Conservation (phyloP, 2,113 vertebrate genomes). For the Grantiella picta region DNA sequence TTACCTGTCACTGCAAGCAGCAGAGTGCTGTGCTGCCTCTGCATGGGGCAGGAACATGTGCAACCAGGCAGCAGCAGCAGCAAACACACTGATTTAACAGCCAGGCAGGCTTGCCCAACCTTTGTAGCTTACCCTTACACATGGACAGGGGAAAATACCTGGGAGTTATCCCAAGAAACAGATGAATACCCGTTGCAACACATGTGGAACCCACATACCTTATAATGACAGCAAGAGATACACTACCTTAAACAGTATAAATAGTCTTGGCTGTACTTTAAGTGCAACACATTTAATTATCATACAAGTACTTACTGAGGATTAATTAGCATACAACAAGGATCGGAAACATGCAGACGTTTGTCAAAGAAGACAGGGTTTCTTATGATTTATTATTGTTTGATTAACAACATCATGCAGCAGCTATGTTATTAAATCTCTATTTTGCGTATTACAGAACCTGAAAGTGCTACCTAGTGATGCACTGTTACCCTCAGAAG, state of each 20-base stretch:
- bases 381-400: constrained; percentile 48
- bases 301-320: constrained; percentile 17
- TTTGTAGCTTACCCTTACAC: background rate
- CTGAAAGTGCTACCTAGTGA: background rate
- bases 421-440: constrained; percentile 13
- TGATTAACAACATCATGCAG: constrained; percentile 19
- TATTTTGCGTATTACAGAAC: background rate
- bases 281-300: constrained; percentile 39
- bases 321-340: constrained; percentile 30
- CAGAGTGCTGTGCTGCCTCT: background rate
- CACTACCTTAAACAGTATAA: background rate
- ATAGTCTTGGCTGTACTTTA: constrained; percentile 6
- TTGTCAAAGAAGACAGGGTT: constrained; percentile 44
- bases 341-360: constrained; percentile 11
- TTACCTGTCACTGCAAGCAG: background rate
- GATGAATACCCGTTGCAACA: background rate
- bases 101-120: background rate
- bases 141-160: background rate
- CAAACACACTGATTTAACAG: background rate
- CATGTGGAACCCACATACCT: background rate
- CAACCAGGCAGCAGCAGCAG: background rate
- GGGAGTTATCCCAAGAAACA: background rate
- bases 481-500: background rate
- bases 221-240: background rate
- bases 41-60: background rate